A percentile compares a stretch with the other conserved stretches of the same genome.
Evolutionary conservation across 2,113 vertebrate species (phyloP).

Genomic region (Stegastes partitus): DNA sequence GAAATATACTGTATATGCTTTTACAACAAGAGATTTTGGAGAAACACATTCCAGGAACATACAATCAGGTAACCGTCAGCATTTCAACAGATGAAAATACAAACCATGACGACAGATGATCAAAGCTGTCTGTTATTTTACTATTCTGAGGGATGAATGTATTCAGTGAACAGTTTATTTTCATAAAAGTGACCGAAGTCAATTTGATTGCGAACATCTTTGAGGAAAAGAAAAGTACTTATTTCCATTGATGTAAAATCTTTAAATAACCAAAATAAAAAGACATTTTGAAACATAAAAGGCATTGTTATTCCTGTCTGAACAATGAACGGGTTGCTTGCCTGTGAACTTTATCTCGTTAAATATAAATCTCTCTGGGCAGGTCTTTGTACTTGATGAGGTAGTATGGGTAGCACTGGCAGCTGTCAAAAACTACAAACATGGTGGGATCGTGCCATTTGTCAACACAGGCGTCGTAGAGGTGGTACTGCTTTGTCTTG

Average conservation of each 20-base stretch:
- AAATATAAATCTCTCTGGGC: constrained; percentile 22
- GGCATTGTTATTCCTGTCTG: neutral
- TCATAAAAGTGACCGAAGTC: constrained; percentile 20
- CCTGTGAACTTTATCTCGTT: neutral
- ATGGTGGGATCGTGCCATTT: constrained; percentile 8
- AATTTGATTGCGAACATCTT: constrained; percentile 25
- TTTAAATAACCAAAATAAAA: constrained; percentile 62
- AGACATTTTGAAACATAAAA: constrained; percentile 33
- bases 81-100: constrained; percentile 24
- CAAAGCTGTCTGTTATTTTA: constrained; percentile 4
- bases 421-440: constrained; percentile 73
- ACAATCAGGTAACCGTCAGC: constrained; percentile 11
- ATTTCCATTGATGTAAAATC: constrained; percentile 34
- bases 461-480: constrained; percentile 72
- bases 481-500: neutral
- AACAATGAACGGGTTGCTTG: neutral
- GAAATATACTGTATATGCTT: constrained; percentile 8
- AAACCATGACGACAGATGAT: constrained; percentile 7
- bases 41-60: constrained; percentile 48
- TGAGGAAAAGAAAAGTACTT: constrained; percentile 14
- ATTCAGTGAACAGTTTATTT: constrained; percentile 50
- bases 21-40: constrained; percentile 27
- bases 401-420: constrained; percentile 76
- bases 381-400: constrained; percentile 71
- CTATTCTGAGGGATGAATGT: constrained; percentile 24